Evolutionary conservation across 2,888 invertebrate species (phyloP).

Genomic region (Cephus sareptanus): DNA sequence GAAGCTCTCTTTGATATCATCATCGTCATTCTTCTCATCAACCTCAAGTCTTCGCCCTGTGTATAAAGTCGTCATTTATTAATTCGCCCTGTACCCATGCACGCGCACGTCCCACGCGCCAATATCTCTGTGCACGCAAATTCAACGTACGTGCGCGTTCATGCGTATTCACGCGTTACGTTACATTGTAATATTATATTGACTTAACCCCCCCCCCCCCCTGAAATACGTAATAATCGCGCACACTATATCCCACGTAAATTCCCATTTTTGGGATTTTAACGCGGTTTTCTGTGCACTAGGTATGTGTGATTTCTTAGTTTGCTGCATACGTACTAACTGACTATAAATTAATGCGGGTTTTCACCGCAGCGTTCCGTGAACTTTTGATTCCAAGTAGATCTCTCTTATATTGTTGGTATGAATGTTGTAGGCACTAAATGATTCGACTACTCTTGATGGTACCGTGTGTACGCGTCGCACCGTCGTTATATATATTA

Average conservation of each 20-base stretch:
- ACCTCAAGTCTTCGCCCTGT: constrained; percentile 33
- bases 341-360: constrained; percentile 14
- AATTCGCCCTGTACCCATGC: background rate
- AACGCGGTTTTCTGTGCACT: background rate
- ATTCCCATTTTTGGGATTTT: constrained; percentile 7
- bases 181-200: constrained; percentile 15
- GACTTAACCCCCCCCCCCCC: background rate
- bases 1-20: constrained; percentile 22
- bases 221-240: background rate
- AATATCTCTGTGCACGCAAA: constrained; percentile 8
- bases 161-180: constrained; percentile 13
- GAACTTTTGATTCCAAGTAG: constrained; percentile 14
- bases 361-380: constrained; percentile 6
- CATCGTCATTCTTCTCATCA: constrained; percentile 17
- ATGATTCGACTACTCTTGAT: constrained; percentile 13
- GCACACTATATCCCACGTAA: constrained; percentile 8
- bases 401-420: constrained; percentile 14
- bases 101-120: constrained; percentile 16
- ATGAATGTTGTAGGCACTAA: constrained; percentile 13
- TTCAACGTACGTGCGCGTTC: constrained; percentile 18
- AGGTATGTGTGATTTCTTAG: constrained; percentile 17
- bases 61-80: constrained; percentile 44
- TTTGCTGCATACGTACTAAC: constrained; percentile 16
- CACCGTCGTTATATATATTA: background rate
- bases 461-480: background rate